phyloP scores from a whole-genome alignment of 2,888 invertebrate genomes.

The Sphaeridia pumilis region DNA sequence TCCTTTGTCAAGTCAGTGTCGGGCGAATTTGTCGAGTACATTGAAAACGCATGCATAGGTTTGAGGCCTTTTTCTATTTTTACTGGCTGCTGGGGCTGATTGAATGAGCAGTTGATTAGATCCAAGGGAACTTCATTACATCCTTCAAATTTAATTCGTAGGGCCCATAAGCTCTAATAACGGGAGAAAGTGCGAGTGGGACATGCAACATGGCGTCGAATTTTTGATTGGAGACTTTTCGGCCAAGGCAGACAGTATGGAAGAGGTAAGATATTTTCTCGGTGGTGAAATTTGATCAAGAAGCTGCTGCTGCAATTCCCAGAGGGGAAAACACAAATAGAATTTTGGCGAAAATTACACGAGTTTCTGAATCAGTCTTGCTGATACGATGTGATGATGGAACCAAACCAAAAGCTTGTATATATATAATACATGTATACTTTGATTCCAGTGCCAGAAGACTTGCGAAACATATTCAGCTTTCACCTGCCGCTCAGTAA shows the following conservation, averaged over 20 bases:
- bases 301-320: too few relatives aligned
- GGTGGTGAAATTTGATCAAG: too few relatives aligned
- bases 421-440: constrained; percentile 8
- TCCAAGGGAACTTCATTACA: neutral
- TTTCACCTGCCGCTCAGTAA: constrained; percentile 39
- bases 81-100: too few relatives aligned
- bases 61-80: too few relatives aligned
- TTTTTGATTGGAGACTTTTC: constrained; percentile 33
- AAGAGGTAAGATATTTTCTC: constrained; percentile 33
- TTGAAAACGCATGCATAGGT: constrained; percentile 62
- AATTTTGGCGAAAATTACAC: too few relatives aligned
- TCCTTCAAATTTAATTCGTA: constrained; percentile 4
- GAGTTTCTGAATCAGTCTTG: too few relatives aligned
- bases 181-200: constrained; percentile 35
- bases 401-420: neutral
- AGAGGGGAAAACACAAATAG: too few relatives aligned
- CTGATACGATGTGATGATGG: too few relatives aligned
- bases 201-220: constrained; percentile 31
- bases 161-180: constrained; percentile 24
- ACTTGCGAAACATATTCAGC: constrained; percentile 37
- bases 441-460: constrained; percentile 37
- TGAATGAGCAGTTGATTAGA: neutral
- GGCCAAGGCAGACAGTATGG: constrained; percentile 26
- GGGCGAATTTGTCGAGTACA: constrained; percentile 57
- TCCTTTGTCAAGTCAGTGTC: constrained; percentile 49